Conservation (phyloP, 2,113 vertebrate genomes). For the Dolichotis patagonum region DNA sequence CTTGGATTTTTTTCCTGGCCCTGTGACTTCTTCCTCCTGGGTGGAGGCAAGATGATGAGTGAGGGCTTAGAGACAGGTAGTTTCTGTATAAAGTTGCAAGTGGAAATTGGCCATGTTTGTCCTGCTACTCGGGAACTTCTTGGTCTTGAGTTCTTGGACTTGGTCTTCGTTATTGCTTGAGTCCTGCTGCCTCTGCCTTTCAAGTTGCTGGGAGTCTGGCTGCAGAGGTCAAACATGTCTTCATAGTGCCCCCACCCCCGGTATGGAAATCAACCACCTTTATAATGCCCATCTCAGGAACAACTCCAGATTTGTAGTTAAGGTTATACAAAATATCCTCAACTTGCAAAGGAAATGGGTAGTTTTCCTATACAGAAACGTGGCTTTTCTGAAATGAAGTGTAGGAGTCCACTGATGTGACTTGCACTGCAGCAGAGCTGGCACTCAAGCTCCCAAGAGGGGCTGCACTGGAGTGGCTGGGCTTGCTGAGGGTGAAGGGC, state of each 20-base stretch:
- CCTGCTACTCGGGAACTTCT: neutral
- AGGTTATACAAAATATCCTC: no score
- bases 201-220: neutral
- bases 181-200: neutral
- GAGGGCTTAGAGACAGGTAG: neutral
- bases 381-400: no score
- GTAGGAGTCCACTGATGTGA: no score
- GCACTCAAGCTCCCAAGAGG: no score
- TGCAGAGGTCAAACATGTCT: neutral
- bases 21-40: neutral
- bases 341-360: no score
- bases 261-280: no score
- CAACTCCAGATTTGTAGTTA: no score
- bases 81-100: neutral
- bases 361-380: no score
- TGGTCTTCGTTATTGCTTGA: neutral
- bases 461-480: neutral
- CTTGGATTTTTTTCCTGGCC: neutral
- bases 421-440: no score
- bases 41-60: neutral
- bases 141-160: neutral
- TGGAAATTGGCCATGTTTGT: neutral
- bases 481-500: slow-evolving; percentile 11
- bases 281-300: no score
- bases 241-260: no score